Percentiles rank a stretch among this genome's conserved stretches.
Evolutionary conservation across 2,888 invertebrate species (phyloP).

Genomic region (Agrochola circellaris): DNA sequence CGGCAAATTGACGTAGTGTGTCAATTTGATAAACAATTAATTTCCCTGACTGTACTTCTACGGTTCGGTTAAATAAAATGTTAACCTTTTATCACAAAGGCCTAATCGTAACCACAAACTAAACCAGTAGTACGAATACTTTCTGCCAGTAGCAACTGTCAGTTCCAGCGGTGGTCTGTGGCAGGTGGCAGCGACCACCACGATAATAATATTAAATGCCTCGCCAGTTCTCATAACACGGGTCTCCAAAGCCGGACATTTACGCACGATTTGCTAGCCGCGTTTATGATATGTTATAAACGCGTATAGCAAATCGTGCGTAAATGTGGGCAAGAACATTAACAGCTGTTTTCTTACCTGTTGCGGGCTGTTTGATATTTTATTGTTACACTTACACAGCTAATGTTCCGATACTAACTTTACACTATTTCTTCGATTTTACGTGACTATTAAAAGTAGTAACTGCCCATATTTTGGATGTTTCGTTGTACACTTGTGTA

Average conservation of each 20-base stretch:
- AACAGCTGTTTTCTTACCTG: slow-evolving; percentile 23
- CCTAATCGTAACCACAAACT: background rate
- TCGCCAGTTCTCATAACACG: background rate
- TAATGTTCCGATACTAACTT: background rate
- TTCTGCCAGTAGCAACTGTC: slow-evolving; percentile 1
- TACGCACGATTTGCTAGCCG: background rate
- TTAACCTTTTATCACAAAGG: background rate
- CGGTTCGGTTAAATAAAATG: background rate
- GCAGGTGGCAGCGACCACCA: background rate
- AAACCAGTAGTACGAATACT: background rate
- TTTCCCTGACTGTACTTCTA: too few species aligned
- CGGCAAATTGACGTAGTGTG: background rate
- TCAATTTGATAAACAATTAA: background rate
- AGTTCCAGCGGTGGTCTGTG: slow-evolving; percentile 7
- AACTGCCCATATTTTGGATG: background rate
- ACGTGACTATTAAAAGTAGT: background rate
- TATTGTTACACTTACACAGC: background rate
- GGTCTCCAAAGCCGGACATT: background rate
- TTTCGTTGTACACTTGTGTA: background rate
- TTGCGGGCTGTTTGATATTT: background rate
- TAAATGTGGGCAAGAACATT: background rate
- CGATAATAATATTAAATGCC: background rate
- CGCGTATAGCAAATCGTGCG: too few species aligned
- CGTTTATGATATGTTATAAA: background rate
- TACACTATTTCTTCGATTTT: background rate